Evolutionary conservation across 30 jellyfish, hydroid and myxozoan species (phyloP).

Genomic region (Sanderia malayensis): DNA sequence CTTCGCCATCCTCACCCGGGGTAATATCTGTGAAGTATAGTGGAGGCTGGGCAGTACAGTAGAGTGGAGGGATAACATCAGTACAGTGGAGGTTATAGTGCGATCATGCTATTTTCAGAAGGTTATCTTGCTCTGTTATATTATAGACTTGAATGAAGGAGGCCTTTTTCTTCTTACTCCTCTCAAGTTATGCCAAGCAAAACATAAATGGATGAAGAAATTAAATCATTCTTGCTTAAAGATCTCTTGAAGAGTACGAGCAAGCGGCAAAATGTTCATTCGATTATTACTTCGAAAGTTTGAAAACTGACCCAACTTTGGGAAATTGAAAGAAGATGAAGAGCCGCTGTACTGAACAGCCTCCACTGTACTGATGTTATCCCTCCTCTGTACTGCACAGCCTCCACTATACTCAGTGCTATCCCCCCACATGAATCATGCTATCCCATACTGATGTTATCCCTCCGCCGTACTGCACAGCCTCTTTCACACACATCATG

Average conservation of each 20-base stretch:
- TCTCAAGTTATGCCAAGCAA: conserved; percentile 1
- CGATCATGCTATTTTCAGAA: not conserved
- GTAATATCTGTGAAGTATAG: no score
- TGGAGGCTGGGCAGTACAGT: not conserved
- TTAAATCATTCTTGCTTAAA: not conserved
- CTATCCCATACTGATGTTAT: no score
- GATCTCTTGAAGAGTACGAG: not conserved
- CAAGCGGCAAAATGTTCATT: not conserved
- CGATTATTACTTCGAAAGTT: not conserved
- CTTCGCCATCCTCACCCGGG: no score
- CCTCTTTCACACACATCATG: no score
- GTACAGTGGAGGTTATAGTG: not conserved
- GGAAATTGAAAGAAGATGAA: not conserved
- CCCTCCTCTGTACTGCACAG: no score
- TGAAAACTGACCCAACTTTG: not conserved
- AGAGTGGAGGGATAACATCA: not conserved
- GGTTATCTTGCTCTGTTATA: not conserved
- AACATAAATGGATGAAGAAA: conserved; percentile 7
- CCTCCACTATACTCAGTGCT: no score
- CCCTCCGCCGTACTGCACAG: no score
- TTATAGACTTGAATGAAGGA: not conserved
- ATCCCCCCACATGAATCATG: no score
- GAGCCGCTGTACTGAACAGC: no score
- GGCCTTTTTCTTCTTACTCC: not conserved
- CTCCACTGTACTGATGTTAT: no score